Conservation (phyloP, 2,113 vertebrate species). For the Anolis carolinensis region DNA sequence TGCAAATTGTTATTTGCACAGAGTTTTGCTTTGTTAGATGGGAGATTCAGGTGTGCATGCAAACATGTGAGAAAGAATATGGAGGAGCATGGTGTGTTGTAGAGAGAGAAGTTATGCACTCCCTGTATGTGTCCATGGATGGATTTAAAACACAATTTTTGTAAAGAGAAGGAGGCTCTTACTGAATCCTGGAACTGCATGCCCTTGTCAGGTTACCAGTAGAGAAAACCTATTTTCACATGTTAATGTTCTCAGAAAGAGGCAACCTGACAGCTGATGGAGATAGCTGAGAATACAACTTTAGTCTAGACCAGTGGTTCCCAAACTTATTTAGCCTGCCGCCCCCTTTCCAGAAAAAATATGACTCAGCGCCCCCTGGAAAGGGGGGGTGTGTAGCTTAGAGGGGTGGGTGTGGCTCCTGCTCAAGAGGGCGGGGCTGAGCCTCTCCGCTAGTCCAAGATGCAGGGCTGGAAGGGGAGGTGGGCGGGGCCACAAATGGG, state of each 20-base stretch:
- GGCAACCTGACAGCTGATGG: not conserved
- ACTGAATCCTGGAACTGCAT: not conserved
- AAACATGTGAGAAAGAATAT: not conserved
- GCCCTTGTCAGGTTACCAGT: not conserved
- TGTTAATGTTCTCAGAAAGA: not conserved
- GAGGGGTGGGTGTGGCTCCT: no score
- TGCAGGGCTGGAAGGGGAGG: no score
- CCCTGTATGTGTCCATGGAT: not conserved
- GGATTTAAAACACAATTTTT: not conserved
- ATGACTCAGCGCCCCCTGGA: no score
- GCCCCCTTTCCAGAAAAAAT: no score
- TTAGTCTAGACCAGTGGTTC: not conserved
- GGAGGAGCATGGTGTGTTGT: not conserved
- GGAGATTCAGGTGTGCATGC: not conserved
- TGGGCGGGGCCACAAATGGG: no score
- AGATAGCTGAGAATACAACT: not conserved
- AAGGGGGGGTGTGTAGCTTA: no score
- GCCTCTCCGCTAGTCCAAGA: no score
- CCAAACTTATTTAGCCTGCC: no score
- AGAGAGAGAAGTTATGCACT: not conserved
- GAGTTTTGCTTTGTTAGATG: not conserved
- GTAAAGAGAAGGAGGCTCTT: not conserved
- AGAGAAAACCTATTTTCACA: not conserved
- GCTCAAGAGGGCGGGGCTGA: no score
- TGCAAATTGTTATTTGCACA: not conserved